These are phyloP conservation scores for Lamellibrachia columna DNA, from an alignment of 2,888 invertebrate species.

Conservation along the genomic window DNA sequence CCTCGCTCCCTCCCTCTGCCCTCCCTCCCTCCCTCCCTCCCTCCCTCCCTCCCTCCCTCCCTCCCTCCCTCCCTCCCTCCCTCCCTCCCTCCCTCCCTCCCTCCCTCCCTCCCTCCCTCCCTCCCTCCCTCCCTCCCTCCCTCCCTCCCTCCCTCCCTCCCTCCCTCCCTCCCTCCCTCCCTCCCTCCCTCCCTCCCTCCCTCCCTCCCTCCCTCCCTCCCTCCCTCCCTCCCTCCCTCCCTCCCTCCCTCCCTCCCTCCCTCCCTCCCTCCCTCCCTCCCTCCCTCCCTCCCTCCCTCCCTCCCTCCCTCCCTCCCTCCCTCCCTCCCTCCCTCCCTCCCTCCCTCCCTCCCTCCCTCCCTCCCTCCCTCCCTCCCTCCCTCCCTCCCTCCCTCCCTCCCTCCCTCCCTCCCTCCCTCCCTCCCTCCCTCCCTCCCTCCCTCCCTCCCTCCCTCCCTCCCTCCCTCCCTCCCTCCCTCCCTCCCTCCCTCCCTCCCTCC, in stretches of 20 bases:
- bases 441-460: background rate
- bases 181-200: too few relatives aligned
- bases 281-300: too few relatives aligned
- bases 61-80: constrained; percentile 20
- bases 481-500: background rate
- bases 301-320: too few relatives aligned
- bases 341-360: background rate
- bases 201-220: background rate
- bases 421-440: background rate
- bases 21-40: background rate
- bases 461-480: background rate
- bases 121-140: too few relatives aligned
- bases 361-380: background rate
- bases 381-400: background rate
- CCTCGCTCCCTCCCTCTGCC: constrained; percentile 16
- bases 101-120: background rate
- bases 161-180: background rate
- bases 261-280: background rate
- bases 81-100: constrained; percentile 25
- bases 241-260: too few relatives aligned
- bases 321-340: background rate
- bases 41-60: background rate
- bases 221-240: too few relatives aligned
- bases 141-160: too few relatives aligned
- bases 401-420: background rate